Base-by-base conservation (phyloP, 2,113 vertebrate species). In the Tetrao urogallus region DNA sequence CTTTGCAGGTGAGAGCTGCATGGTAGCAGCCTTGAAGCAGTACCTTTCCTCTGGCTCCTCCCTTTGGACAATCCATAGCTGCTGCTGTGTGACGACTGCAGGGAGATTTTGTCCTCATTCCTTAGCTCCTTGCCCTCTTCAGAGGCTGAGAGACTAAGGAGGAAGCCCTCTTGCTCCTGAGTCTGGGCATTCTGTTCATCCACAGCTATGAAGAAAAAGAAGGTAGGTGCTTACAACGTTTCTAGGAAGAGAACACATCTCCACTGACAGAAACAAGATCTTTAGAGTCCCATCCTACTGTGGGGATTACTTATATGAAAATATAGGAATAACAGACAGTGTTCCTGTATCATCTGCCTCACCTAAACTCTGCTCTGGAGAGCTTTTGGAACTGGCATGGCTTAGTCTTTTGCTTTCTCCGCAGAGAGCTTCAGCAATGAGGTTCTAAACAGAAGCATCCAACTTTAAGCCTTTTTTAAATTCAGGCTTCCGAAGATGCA, bases 111-210 rank as follows among this genome's bases (percentile, higher is more conserved):
- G 34, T 98, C 95, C 4, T 98, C 97, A 0, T 94, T 96, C 83
- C 94, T 97, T 67, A 89, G 89, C 34, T 98, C 98, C 63, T 96
- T 98, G 57, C 88, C 93, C 50, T 98, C 98, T 30, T 98, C 98
- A 30, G 98, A 90, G 17, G 98, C 94, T 1, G 98, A 95, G 0
- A 97, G 97, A 2, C 95, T 97, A 13, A 98, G 93, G 21, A 98
- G 88, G 71, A 99, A 98, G 6, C 98, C 97, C 79, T 98, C 97
- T 78, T 98, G 98, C 52, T 98, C 98, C 90, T 99, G 98, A 0
- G 98, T 99, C 97, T 99, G 99, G 48, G 99, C 98, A 0, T 99
- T 99, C 98, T 99, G 99, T 92, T 99, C 99, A 32, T 99, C 99
- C 38, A 99, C 99, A 36, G 99, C 99, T 99, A 95, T 45, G 90